A percentile compares a stretch with the other conserved stretches of the same genome.
These are phyloP conservation scores for Thysanoteuthis rhombus DNA, from an alignment of 2,888 invertebrate species.

Conservation along the genomic window DNA sequence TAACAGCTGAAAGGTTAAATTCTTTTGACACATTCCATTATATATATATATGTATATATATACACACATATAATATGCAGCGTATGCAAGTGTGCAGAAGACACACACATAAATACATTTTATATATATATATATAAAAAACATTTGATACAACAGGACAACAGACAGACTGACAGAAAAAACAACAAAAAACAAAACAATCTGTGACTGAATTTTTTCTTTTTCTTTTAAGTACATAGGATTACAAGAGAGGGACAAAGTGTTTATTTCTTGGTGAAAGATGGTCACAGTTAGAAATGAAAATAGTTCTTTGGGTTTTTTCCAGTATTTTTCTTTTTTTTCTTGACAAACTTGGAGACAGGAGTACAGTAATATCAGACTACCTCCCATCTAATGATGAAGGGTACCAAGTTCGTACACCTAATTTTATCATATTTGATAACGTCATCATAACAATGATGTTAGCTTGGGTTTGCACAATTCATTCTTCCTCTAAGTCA, in stretches of 20 bases:
- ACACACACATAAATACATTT: not conserved
- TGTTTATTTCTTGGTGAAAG: not conserved
- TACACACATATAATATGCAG: too few species aligned
- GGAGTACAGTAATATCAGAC: not conserved
- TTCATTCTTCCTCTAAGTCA: not conserved
- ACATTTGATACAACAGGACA: not conserved
- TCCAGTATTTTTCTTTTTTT: too few species aligned
- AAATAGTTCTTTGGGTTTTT: not conserved
- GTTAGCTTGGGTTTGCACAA: not conserved
- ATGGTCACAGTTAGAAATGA: slow-evolving; percentile 12
- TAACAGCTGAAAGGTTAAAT: not conserved
- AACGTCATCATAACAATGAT: not conserved
- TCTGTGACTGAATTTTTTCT: not conserved
- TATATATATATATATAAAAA: not conserved
- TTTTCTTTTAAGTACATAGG: not conserved
- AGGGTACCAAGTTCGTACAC: not conserved
- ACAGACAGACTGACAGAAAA: not conserved
- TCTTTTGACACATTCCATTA: not conserved
- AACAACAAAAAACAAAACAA: not conserved
- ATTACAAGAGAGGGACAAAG: not conserved
- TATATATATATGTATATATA: not conserved
- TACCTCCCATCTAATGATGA: not conserved
- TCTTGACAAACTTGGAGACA: not conserved
- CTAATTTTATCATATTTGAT: not conserved
- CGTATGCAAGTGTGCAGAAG: not conserved